Base-by-base conservation (phyloP, 2,113 vertebrate genomes). In the Baryphthengus martii region DNA sequence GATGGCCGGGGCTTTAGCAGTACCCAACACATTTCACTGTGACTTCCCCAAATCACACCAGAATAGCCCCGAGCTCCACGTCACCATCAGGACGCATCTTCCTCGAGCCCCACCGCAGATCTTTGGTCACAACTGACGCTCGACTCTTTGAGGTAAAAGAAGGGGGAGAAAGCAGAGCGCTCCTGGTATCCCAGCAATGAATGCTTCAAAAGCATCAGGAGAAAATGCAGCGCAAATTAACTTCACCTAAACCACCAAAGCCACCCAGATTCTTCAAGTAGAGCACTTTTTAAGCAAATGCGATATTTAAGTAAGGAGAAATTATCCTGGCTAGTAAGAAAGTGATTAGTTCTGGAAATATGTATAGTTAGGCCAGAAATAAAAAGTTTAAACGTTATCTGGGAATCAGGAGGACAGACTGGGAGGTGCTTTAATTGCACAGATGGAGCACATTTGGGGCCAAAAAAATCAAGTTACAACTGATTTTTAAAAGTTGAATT, bases 401-500 rank as follows among this genome's bases (percentile, higher is more conserved):
- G 79, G 19, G 72, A 92, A 96, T 92, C 79, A 17, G 47, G 24
- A 93, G 83, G 91, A 93, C 91, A 95, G 88, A 77, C 82, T 86
- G 90, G 90, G 79, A 96, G 88, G 79, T 84, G 65, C 79, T 95
- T 93, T 95, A 90, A 96, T 90, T 96, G 88, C 90, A 90, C 61
- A 95, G 75, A 90, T 86, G 93, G 94, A 89, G 59, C 79, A 71
- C 39, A 59, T 40, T 10, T 25, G 35, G 83, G 81, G 92, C 95
- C 90, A 94, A 90, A 73, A 68, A 96, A 94, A 83, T 93, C 95
- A 93, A 93, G 93, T 95, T 92, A 63, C 31, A 74, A 95, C 95
- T 77, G 50, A 93, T 81, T 95, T 94, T 88, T 88, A 1, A 15
- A 88, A 88, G 85, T 24, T 85, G 49, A 83, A 71, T 94, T 86